Conservation (phyloP, 2,888 invertebrate species). For the Tolmerus cingulatus region DNA sequence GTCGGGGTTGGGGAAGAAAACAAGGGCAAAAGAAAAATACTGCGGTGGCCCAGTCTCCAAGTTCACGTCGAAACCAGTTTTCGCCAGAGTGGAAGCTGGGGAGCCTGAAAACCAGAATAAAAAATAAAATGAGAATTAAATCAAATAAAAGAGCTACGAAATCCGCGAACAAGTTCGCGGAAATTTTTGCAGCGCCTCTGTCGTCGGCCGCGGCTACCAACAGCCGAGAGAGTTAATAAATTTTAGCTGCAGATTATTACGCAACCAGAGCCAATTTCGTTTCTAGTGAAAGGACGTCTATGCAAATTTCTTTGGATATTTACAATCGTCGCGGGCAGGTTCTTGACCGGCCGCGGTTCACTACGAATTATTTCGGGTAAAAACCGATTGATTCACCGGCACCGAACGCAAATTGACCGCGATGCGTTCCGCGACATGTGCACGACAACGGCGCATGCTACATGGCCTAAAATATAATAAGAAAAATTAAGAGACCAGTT, state of each 20-base stretch:
- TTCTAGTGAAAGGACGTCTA: neutral
- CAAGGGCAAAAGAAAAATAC: neutral
- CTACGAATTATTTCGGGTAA: neutral
- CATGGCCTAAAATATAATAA: neutral
- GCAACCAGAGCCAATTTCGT: neutral
- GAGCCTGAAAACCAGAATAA: neutral
- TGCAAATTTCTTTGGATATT: neutral
- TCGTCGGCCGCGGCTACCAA: neutral
- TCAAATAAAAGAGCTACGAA: neutral
- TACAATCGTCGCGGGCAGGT: neutral
- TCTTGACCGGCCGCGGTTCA: neutral
- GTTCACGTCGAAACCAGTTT: neutral
- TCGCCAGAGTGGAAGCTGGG: neutral
- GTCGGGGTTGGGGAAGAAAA: neutral
- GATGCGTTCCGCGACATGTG: neutral
- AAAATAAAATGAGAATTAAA: neutral
- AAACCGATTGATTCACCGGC: neutral
- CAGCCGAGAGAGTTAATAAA: neutral
- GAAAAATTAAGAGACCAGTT: neutral
- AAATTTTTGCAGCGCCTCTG: neutral
- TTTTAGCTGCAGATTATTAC: neutral
- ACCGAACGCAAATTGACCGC: neutral
- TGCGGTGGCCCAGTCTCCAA: neutral
- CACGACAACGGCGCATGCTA: neutral
- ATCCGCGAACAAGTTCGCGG: neutral